Conservation (phyloP, 64 coral and sea anemone genomes). For the Montipora sp. region DNA sequence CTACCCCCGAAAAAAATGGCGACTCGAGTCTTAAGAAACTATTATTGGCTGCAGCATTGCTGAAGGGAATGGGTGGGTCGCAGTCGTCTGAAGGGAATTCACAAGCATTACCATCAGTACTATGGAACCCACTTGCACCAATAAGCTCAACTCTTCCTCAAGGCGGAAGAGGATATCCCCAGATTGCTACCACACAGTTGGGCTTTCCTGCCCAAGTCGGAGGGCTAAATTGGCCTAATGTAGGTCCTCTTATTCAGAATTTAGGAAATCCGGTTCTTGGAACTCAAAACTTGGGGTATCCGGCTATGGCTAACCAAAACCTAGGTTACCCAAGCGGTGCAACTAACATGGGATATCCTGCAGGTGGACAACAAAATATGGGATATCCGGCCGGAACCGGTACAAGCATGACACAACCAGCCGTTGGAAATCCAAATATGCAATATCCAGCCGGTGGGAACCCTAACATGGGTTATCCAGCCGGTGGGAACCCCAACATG, state of each 20-base stretch:
- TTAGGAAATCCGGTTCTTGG: background rate
- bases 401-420: background rate
- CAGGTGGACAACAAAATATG: background rate
- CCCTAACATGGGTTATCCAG: background rate
- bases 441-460: background rate
- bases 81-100: conserved; percentile 5
- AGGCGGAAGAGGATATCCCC: background rate
- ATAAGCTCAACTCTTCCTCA: background rate
- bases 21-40: conserved; percentile 23
- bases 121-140: background rate
- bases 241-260: background rate
- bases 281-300: background rate
- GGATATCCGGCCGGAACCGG: background rate
- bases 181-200: background rate
- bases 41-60: conserved; percentile 14
- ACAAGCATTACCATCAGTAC: conserved; percentile 5
- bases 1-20: background rate
- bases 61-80: background rate
- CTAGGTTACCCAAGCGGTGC: background rate
- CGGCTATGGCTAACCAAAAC: background rate
- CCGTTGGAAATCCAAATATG: background rate
- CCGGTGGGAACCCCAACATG: background rate
- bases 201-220: background rate
- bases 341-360: conserved; percentile 13
- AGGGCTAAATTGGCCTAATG: background rate